A percentile compares a stretch with the other conserved stretches of the same genome.
Evolutionary conservation across 1,140 invertebrate genomes (phyloP).

Genomic region (Parasteatoda tepidariorum): DNA sequence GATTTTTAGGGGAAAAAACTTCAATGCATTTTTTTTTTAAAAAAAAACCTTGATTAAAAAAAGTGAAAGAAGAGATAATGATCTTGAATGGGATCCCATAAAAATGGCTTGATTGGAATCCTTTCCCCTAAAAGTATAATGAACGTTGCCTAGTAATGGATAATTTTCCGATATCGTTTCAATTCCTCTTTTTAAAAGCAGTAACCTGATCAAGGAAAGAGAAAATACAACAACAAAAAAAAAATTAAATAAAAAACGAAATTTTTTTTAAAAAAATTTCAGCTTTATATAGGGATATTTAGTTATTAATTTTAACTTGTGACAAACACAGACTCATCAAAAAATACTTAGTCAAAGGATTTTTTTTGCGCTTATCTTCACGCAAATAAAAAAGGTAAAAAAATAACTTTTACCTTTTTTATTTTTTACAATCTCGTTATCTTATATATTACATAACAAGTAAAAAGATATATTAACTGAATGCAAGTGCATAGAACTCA

Average conservation of each 20-base stretch:
- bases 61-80: conserved; percentile 29
- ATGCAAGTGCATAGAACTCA: too few relatives aligned
- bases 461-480: too few relatives aligned
- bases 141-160: conserved; percentile 13
- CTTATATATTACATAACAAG: too few relatives aligned
- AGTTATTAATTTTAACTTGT: too few relatives aligned
- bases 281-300: too few relatives aligned
- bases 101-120: conserved; percentile 20
- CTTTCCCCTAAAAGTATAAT: conserved; percentile 20
- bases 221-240: neutral
- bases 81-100: conserved; percentile 12
- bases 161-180: conserved; percentile 26
- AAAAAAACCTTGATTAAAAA: conserved; percentile 43
- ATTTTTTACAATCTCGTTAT: too few relatives aligned
- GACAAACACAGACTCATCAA: too few relatives aligned
- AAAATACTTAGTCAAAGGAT: too few relatives aligned
- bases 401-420: too few relatives aligned
- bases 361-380: too few relatives aligned
- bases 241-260: neutral
- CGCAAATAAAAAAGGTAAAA: too few relatives aligned
- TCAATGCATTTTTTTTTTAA: conserved; percentile 8
- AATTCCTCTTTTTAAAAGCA: neutral
- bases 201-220: neutral
- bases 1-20: conserved; percentile 17
- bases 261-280: neutral